Evolutionary conservation across 2,797 vertebrate genomes (phyloP).

Genomic region (Morus bassanus): DNA sequence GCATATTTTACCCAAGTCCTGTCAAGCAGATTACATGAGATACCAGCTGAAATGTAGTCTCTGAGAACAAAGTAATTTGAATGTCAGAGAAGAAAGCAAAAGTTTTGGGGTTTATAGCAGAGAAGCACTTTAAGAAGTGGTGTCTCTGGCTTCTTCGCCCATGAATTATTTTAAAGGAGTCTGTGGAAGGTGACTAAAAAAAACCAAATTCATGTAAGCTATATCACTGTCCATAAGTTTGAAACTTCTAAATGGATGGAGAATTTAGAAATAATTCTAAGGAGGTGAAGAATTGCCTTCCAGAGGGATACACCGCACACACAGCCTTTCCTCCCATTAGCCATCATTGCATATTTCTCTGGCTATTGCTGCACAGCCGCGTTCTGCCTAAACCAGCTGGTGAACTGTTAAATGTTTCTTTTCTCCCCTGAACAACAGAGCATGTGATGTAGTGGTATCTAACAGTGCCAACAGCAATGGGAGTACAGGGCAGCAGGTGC

Average conservation of each 20-base stretch:
- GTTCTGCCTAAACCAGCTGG: background rate
- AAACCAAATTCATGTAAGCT: background rate
- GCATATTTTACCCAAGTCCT: background rate
- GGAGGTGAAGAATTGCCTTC: background rate
- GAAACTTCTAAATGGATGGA: background rate
- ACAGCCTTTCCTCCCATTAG: background rate
- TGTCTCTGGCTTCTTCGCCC: background rate
- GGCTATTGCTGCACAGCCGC: background rate
- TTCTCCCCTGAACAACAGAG: background rate
- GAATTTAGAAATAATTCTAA: background rate
- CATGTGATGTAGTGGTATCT: background rate
- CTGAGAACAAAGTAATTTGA: background rate
- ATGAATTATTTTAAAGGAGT: background rate
- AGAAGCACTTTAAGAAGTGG: background rate
- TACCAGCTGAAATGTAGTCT: background rate
- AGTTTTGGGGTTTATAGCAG: background rate
- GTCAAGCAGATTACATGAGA: background rate
- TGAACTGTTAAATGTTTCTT: background rate
- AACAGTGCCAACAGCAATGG: background rate
- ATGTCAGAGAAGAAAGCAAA: background rate
- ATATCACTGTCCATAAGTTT: background rate
- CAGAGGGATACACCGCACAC: fast-evolving
- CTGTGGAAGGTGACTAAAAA: background rate
- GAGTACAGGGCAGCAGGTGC: background rate
- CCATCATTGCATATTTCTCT: fast-evolving